A percentile compares a stretch with the other conserved stretches of the same genome.
These are phyloP conservation scores for Blastobasis adustella DNA, from an alignment of 2,888 invertebrate species.

Conservation along the genomic window DNA sequence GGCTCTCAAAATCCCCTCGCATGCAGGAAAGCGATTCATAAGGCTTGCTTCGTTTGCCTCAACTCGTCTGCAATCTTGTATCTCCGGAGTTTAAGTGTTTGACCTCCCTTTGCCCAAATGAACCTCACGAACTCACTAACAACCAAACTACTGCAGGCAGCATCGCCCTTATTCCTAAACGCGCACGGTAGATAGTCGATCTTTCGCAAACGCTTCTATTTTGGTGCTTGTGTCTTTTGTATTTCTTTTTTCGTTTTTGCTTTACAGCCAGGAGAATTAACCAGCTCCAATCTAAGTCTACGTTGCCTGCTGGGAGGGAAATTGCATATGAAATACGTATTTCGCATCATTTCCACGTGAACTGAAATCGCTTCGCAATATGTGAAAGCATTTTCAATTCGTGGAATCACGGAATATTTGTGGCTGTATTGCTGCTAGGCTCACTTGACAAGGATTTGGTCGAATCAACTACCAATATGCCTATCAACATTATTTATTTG, in stretches of 20 bases:
- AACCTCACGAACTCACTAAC: slow-evolving; percentile 54
- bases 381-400: too few species aligned
- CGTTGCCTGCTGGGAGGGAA: slow-evolving; percentile 41
- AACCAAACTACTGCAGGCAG: slow-evolving; percentile 30
- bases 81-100: slow-evolving; percentile 67
- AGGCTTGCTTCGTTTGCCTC: slow-evolving; percentile 62
- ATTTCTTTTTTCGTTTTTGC: slow-evolving; percentile 60
- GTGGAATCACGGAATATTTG: too few species aligned
- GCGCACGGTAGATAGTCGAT: slow-evolving; percentile 30
- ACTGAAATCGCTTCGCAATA: too few species aligned
- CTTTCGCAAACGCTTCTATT: slow-evolving; percentile 22
- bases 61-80: slow-evolving; percentile 66
- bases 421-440: too few species aligned
- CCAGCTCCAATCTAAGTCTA: slow-evolving; percentile 55
- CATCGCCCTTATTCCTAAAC: slow-evolving; percentile 29
- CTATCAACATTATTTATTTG: too few species aligned
- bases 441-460: too few species aligned
- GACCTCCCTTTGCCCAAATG: slow-evolving; percentile 66
- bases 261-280: slow-evolving; percentile 50
- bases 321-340: slow-evolving; percentile 16
- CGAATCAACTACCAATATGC: too few species aligned
- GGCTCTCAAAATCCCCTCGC: slow-evolving; percentile 35
- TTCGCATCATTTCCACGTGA: not conserved
- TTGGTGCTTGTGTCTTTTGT: slow-evolving; percentile 53
- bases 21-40: slow-evolving; percentile 58